phyloP scores from a whole-genome alignment of 2,797 vertebrate species.

The Chromis chromis region DNA sequence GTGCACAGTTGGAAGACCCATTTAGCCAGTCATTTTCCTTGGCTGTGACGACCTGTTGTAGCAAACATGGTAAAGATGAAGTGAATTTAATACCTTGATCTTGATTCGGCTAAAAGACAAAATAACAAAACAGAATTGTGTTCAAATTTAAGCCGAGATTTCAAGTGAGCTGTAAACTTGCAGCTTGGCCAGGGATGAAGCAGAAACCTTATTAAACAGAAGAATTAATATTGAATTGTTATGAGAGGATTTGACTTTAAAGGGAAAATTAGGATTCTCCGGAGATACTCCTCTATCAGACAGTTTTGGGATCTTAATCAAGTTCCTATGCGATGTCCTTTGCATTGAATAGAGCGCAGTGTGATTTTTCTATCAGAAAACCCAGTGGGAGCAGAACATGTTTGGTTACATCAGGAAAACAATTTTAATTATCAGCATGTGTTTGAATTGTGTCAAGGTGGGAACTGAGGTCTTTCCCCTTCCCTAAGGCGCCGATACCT shows the following conservation, averaged over 20 bases:
- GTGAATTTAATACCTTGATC: not conserved
- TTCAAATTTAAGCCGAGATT: not conserved
- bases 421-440: not conserved
- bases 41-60: constrained; percentile 1
- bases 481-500: not conserved
- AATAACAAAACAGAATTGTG: not conserved
- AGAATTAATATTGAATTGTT: not conserved
- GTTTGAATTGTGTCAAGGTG: not conserved
- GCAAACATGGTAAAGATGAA: not conserved
- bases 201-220: not conserved
- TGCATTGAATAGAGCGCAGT: not conserved
- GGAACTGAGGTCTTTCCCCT: not conserved
- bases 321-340: constrained; percentile 7
- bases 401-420: not conserved
- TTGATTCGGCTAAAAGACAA: not conserved
- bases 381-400: not conserved
- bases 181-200: not conserved
- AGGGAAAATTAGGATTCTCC: constrained; percentile 16
- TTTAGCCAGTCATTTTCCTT: constrained; percentile 25
- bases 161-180: not conserved
- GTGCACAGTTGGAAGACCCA: constrained; percentile 25
- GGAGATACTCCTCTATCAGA: not conserved
- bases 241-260: constrained; percentile 3
- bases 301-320: constrained; percentile 9
- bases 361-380: constrained; percentile 6